Evolutionary conservation across 1,140 invertebrate genomes (phyloP), one percentile per base, ranked within the genome.

Genomic region (Mizuhopecten yessoensis): DNA sequence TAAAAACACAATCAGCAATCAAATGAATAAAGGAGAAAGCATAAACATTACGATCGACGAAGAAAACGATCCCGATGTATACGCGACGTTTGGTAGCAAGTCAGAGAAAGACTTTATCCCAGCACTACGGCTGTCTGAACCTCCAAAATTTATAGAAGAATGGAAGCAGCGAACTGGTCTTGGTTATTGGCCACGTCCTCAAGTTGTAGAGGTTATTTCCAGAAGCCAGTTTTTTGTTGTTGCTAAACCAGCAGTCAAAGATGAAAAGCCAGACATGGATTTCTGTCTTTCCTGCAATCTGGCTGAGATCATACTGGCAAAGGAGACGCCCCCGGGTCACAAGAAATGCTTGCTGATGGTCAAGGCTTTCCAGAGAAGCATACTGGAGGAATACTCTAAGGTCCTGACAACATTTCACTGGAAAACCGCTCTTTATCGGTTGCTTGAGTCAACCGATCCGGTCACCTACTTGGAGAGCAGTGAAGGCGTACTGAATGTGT

Each of bases 401-500:
- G 34, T 34, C 34, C 34, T 91, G 2, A 88, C 90, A 15, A 91
- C 87, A 1, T 91, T 88, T 45, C 90, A 91, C 57, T 91, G 90
- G 90, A 91, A 91, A 88, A 91, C 87, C n/a, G 90, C 88, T n/a
- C 34, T 91, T 34, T 91, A 91, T 39, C 34, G 36, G 1, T 57
- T 15, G 34, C 75, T 42, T 49, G 87, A 88, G 36, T 34, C 87
- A 20, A 88, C 34, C 2, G 90, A 90, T 29, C 90, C 90, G 33
- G 9, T 49, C n/a, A 49, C 45, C 17, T 75, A 75, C 57, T 75
- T n/a, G 29, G 57, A 75, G 57, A n/a, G 29, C 15, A 75, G 57
- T 29, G 57, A 29, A n/a, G 87, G n/a, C 33, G 49, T 90, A 49
- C 45, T 90, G 42, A 9, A 20, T 33, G 39, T 36, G n/a, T 33